Evolutionary conservation across 2,888 invertebrate genomes (phyloP).

Genomic region (Conops quadrifasciatus): DNA sequence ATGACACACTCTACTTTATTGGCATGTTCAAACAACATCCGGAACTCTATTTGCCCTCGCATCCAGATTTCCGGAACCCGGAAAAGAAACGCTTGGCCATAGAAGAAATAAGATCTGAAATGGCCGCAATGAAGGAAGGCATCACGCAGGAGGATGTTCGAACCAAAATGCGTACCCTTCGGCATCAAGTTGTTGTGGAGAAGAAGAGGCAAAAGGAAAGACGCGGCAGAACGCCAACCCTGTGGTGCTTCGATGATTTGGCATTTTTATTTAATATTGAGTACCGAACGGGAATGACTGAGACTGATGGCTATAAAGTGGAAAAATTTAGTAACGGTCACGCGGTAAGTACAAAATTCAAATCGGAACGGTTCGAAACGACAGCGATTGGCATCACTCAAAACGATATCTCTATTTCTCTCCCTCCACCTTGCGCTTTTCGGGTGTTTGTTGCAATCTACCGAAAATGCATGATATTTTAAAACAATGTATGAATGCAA

Average conservation of each 20-base stretch:
- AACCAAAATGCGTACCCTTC: constrained; percentile 25
- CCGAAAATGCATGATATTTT: too few relatives aligned
- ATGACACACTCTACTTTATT: constrained; percentile 15
- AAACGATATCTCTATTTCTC: not conserved
- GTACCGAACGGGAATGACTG: not conserved
- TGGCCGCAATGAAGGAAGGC: constrained; percentile 4
- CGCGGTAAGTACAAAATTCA: not conserved
- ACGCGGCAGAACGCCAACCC: not conserved
- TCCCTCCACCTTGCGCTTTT: too few relatives aligned
- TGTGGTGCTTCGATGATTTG: constrained; percentile 28
- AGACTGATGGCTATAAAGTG: not conserved
- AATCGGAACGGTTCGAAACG: not conserved
- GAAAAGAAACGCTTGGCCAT: not conserved
- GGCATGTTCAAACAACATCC: constrained; percentile 5
- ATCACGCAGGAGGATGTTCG: constrained; percentile 3
- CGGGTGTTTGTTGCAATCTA: too few relatives aligned
- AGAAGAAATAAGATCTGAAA: constrained; percentile 3
- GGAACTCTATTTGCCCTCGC: not conserved
- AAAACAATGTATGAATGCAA: too few relatives aligned
- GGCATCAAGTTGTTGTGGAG: constrained; percentile 15
- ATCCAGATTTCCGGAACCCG: constrained; percentile 13
- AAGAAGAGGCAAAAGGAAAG: not conserved
- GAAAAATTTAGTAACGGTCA: not conserved
- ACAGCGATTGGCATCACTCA: not conserved
- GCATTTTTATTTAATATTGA: constrained; percentile 16